These are phyloP conservation scores for Hucho hucho DNA, from an alignment of 2,113 vertebrate genomes.

Conservation along the genomic window DNA sequence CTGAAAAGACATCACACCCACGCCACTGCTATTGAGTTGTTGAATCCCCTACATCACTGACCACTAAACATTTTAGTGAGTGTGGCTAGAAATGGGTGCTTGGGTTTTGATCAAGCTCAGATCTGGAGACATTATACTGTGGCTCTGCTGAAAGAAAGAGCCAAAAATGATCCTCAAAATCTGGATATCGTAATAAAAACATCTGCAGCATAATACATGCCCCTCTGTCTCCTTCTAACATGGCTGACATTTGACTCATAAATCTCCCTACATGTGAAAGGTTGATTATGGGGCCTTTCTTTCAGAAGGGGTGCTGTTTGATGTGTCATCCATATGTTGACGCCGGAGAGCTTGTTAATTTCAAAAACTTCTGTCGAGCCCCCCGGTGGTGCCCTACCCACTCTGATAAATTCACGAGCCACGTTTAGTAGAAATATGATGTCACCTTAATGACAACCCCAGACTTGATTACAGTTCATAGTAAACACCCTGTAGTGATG, in stretches of 20 bases:
- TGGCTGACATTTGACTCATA: conserved; percentile 47
- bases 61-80: conserved; percentile 30
- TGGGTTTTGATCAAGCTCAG: conserved; percentile 11
- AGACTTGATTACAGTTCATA: conserved; percentile 16
- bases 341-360: conserved; percentile 41
- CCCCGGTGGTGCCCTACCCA: background rate
- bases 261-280: conserved; percentile 54
- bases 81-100: conserved; percentile 19
- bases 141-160: conserved; percentile 33
- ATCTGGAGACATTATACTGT: conserved; percentile 38
- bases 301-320: conserved; percentile 35
- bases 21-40: background rate
- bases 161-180: conserved; percentile 26
- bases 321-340: conserved; percentile 55
- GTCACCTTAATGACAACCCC: conserved; percentile 29
- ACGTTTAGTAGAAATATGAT: too few relatives aligned
- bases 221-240: conserved; percentile 36
- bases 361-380: conserved; percentile 52
- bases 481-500: conserved; percentile 14
- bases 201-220: conserved; percentile 37
- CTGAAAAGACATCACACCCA: conserved; percentile 11
- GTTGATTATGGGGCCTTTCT: conserved; percentile 44
- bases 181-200: conserved; percentile 42
- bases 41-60: conserved; percentile 12
- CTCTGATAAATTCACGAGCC: conserved; percentile 22